phyloP scores from a whole-genome alignment of 2,888 invertebrate species.

The Caenorhabditis sp. region DNA sequence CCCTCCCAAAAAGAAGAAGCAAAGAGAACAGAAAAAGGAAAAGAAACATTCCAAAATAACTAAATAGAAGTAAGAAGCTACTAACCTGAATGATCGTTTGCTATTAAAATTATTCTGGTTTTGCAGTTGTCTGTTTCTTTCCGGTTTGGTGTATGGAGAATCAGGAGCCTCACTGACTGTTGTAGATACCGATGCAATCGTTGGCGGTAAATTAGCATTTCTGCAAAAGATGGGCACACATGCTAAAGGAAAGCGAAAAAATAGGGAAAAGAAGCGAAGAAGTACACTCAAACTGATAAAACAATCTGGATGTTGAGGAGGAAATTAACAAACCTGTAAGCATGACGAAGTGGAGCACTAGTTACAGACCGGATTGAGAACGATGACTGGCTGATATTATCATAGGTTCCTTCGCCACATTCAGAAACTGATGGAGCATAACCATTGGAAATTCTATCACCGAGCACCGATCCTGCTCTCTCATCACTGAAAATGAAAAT shows the following conservation, averaged over 20 bases:
- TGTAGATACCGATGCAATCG: slow-evolving; percentile 36
- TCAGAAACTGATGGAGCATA: slow-evolving; percentile 53
- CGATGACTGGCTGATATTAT: slow-evolving; percentile 62
- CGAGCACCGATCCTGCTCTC: slow-evolving; percentile 51
- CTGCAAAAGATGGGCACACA: slow-evolving; percentile 25
- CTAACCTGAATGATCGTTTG: slow-evolving; percentile 43
- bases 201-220: slow-evolving; percentile 37
- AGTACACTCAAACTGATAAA: slow-evolving; percentile 2
- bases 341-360: slow-evolving; percentile 44
- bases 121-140: slow-evolving; percentile 31
- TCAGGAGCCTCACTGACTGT: slow-evolving; percentile 35
- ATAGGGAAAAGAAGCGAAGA: background rate
- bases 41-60: slow-evolving; percentile 14
- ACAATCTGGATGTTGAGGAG: slow-evolving; percentile 6
- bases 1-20: too few species aligned
- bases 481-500: slow-evolving; percentile 42
- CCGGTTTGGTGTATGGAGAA: slow-evolving; percentile 1
- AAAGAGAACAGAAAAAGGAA: slow-evolving; percentile 11
- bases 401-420: slow-evolving; percentile 54
- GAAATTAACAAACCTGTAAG: slow-evolving; percentile 27
- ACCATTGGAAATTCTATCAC: slow-evolving; percentile 42
- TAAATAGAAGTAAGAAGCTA: slow-evolving; percentile 1
- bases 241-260: slow-evolving; percentile 7
- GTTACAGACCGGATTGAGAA: slow-evolving; percentile 62
- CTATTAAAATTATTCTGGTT: slow-evolving; percentile 15